Evolutionary conservation across 2,797 vertebrate genomes (phyloP).

Genomic region (Miichthys miiuy): DNA sequence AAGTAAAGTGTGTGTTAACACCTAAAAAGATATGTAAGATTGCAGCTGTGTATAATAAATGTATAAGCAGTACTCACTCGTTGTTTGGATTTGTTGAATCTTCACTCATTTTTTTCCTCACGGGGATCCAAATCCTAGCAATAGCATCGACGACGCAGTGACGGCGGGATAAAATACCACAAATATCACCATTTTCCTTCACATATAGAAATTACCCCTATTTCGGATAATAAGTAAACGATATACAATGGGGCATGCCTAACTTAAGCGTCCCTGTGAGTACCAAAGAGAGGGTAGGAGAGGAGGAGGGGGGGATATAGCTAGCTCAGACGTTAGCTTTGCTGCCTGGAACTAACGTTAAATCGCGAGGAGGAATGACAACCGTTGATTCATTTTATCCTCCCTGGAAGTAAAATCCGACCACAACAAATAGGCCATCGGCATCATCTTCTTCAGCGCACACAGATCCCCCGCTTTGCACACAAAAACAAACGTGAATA

Average conservation of each 20-base stretch:
- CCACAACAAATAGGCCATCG: constrained; percentile 79
- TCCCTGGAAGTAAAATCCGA: constrained; percentile 87
- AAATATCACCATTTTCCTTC: constrained; percentile 94
- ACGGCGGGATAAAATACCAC: constrained; percentile 91
- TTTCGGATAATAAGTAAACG: constrained; percentile 64
- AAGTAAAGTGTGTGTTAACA: constrained; percentile 23
- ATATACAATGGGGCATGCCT: constrained; percentile 73
- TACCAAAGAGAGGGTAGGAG: constrained; percentile 38
- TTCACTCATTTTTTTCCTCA: constrained; percentile 99
- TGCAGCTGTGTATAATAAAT: constrained; percentile 7
- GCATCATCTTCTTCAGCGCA: constrained; percentile 72
- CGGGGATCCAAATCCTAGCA: constrained; percentile 91
- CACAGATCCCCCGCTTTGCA: constrained; percentile 57
- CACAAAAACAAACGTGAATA: constrained; percentile 43
- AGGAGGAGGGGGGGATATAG: neutral
- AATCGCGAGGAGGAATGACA: constrained; percentile 83
- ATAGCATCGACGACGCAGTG: constrained; percentile 89
- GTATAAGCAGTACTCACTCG: constrained; percentile 88
- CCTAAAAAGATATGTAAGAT: constrained; percentile 5
- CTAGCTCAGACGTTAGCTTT: constrained; percentile 77
- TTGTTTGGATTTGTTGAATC: constrained; percentile 97
- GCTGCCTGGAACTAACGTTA: constrained; percentile 72
- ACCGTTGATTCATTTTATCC: constrained; percentile 84
- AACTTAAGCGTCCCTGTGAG: constrained; percentile 65
- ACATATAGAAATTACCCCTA: constrained; percentile 66